phyloP scores from a whole-genome alignment of 2,797 vertebrate species.

The Sebastes kiyomatsui region DNA sequence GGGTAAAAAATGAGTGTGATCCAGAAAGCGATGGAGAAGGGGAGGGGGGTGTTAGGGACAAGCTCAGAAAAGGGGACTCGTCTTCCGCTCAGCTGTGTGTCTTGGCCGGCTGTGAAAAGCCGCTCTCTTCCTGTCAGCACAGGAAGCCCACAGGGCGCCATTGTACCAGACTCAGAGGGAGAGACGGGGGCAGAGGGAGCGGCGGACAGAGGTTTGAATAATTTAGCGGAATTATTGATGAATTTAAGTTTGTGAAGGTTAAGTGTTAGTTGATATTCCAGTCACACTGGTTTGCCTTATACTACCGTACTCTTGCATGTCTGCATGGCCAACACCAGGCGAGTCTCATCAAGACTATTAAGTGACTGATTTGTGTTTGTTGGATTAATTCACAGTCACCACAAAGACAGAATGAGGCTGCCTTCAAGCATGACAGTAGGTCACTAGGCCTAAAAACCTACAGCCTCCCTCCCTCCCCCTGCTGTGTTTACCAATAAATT shows the following conservation, averaged over 20 bases:
- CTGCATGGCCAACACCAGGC: background rate
- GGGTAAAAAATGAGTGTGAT: constrained; percentile 1
- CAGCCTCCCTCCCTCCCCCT: background rate
- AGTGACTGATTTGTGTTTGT: constrained; percentile 15
- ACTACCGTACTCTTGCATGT: background rate
- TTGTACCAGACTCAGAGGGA: constrained; percentile 60
- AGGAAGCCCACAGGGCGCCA: constrained; percentile 76
- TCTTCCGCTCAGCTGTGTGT: constrained; percentile 81
- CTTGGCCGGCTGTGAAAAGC: constrained; percentile 81
- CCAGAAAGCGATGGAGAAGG: constrained; percentile 25
- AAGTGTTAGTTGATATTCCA: constrained; percentile 31
- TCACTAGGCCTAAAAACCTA: background rate
- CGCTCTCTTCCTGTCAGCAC: constrained; percentile 76
- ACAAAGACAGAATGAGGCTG: background rate
- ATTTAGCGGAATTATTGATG: constrained; percentile 61
- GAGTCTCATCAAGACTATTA: constrained; percentile 14
- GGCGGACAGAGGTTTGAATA: constrained; percentile 63
- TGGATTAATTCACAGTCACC: constrained; percentile 12
- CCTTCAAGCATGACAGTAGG: background rate
- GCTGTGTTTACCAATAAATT: constrained; percentile 27
- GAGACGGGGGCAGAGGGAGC: constrained; percentile 43
- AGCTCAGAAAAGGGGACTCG: constrained; percentile 63
- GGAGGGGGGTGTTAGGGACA: constrained; percentile 18
- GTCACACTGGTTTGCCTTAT: constrained; percentile 6
- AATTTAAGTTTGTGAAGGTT: constrained; percentile 43